These are phyloP conservation scores for Solea senegalensis DNA, from an alignment of 2,113 vertebrate genomes.

Conservation along the genomic window DNA sequence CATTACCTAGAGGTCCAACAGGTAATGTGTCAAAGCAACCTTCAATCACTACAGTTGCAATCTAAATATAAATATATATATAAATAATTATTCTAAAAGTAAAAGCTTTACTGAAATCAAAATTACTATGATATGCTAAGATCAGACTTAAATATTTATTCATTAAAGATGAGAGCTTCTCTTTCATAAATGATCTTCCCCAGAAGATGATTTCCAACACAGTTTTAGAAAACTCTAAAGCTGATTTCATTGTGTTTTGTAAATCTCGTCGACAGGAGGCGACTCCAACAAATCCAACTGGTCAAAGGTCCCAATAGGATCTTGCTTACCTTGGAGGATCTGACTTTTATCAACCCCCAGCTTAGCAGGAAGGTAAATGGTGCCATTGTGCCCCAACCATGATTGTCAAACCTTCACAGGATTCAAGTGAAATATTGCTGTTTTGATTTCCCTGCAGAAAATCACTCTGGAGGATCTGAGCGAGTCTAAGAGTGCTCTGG, in stretches of 20 bases:
- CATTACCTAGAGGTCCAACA: too few species aligned
- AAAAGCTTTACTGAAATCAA: not conserved
- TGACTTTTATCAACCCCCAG: conserved; percentile 89
- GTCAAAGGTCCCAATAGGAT: conserved; percentile 89
- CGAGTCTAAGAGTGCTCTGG: conserved; percentile 80
- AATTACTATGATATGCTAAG: not conserved
- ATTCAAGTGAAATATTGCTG: not conserved
- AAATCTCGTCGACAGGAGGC: conserved; percentile 75
- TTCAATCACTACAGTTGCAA: not conserved
- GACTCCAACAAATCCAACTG: conserved; percentile 87
- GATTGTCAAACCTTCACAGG: not conserved
- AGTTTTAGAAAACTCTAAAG: not conserved
- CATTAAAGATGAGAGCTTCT: not conserved
- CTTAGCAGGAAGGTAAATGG: conserved; percentile 85
- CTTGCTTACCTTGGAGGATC: conserved; percentile 87
- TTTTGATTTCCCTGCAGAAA: conserved; percentile 75
- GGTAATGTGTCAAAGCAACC: not conserved
- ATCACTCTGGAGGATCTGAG: conserved; percentile 84
- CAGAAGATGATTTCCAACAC: not conserved
- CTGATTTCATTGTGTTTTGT: conserved; percentile 8
- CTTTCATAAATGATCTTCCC: not conserved
- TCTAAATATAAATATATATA: too few species aligned
- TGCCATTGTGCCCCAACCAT: not conserved
- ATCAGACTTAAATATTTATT: not conserved
- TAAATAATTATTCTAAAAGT: not conserved